Evolutionary conservation across 1,140 invertebrate species (phyloP).

Genomic region (Schmidtea mediterranea): DNA sequence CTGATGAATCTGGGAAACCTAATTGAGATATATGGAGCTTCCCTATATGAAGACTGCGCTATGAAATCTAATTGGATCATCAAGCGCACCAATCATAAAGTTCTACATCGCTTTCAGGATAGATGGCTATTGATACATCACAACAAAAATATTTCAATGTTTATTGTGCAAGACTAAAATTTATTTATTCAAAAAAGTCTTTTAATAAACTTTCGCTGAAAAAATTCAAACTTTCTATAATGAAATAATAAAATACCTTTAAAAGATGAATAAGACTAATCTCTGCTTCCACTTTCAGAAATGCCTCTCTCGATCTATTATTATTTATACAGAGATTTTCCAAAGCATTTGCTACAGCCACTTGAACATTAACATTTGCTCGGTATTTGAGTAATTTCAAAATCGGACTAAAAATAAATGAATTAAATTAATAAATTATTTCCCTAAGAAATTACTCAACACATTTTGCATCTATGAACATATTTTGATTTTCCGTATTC

Average conservation of each 20-base stretch:
- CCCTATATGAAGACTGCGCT: too few species aligned
- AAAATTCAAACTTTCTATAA: too few species aligned
- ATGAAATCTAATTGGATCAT: too few species aligned
- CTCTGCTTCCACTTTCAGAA: conserved; percentile 19
- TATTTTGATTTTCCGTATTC: too few species aligned
- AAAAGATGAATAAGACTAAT: conserved; percentile 19
- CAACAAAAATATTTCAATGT: background rate
- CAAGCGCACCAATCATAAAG: too few species aligned
- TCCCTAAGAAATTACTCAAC: too few species aligned
- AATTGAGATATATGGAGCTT: too few species aligned
- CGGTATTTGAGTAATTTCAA: conserved; percentile 19
- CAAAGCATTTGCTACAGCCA: conserved; percentile 22
- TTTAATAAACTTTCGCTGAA: conserved; percentile 3
- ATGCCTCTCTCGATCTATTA: conserved; percentile 15
- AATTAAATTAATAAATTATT: background rate
- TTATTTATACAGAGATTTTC: conserved; percentile 22
- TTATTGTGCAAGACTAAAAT: background rate
- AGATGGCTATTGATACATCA: conserved; percentile 4
- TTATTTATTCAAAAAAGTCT: background rate
- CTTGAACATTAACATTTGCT: conserved; percentile 18
- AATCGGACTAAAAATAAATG: conserved; percentile 15
- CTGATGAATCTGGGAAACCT: too few species aligned
- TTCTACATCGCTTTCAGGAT: background rate
- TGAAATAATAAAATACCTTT: conserved; percentile 19
- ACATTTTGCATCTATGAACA: too few species aligned